Base-by-base conservation (phyloP, 2,888 invertebrate genomes). In the Dysmachus trigonus region DNA sequence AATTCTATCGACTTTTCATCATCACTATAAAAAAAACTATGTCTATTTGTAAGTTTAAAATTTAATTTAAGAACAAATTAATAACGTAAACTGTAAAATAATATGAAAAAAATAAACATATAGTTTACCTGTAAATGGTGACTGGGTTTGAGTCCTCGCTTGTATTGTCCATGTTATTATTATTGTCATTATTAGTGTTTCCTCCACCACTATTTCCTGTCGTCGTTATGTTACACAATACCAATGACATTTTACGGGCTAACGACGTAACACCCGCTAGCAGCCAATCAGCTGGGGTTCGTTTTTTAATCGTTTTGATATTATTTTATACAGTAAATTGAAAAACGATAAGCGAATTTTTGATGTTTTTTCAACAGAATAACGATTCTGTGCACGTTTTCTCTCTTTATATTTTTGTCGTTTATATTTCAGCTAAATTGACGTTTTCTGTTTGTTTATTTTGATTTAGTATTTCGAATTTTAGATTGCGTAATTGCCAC, bases 71-170 rank as follows among this genome's bases (percentile, higher is more conserved):
- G n/a, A 51, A 31, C 51, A 81, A 47, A 30, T 53, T 47, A 18
- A 47, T 15, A 22, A 27, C 41, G 18, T 73, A 18, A 35, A 72
- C n/a, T n/a, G n/a, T n/a, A n/a, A 30, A 73, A 73, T 41, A 30
- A 13, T 8, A 87, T 2, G 3, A 88, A 87, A 88, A 84, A 89
- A 72, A 33, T 88, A 86, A 8, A 85, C 15, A 85, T 8, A 85
- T 62, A 18, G 51, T 87, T 91, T 95, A 97, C 97, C 97, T 96
- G 95, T 97, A 97, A 93, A 97, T 97, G 89, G 97, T 96, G 93
- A 96, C 95, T 92, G 96, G 95, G 93, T 95, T 96, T 92, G 96
- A 96, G 93, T 96, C 96, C 92, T 96, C 96, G 94, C 96, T 96
- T 92, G 94, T 95, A 94, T 96, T 96, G 94, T 96, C 96, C 91